phyloP scores from a whole-genome alignment of 2,888 invertebrate genomes.

The Sericinus montela region DNA sequence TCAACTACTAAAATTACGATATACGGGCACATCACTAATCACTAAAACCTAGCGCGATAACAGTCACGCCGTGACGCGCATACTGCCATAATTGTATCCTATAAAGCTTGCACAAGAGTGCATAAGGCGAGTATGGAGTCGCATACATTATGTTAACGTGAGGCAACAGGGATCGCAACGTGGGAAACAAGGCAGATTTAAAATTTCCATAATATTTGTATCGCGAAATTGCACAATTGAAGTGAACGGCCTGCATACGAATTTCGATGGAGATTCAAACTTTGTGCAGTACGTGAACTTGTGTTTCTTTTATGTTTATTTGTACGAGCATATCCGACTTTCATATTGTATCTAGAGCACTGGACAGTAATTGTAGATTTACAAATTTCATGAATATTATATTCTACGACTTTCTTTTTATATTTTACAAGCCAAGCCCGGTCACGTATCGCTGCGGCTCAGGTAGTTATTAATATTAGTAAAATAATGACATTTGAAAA shows the following conservation, averaged over 20 bases:
- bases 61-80: slow-evolving; percentile 44
- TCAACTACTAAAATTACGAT: too few relatives aligned
- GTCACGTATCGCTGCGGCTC: too few relatives aligned
- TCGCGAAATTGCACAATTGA: slow-evolving; percentile 49
- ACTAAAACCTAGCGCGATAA: slow-evolving; percentile 30
- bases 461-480: too few relatives aligned
- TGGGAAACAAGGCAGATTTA: slow-evolving; percentile 59
- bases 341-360: too few relatives aligned
- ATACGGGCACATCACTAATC: too few relatives aligned
- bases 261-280: slow-evolving; percentile 2
- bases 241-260: slow-evolving; percentile 30
- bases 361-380: too few relatives aligned
- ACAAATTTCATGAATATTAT: too few relatives aligned
- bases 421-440: too few relatives aligned
- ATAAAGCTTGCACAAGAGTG: slow-evolving; percentile 39
- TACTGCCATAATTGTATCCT: slow-evolving; percentile 41
- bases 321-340: too few relatives aligned
- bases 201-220: slow-evolving; percentile 71
- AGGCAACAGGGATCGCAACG: slow-evolving; percentile 50
- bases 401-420: too few relatives aligned
- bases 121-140: slow-evolving; percentile 40
- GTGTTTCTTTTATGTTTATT: too few relatives aligned
- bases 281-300: slow-evolving; percentile 1
- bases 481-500: too few relatives aligned
- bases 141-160: slow-evolving; percentile 58